A percentile compares a stretch with the other conserved stretches of the same genome.
These are phyloP conservation scores for Coecobrya sp. DNA, from an alignment of 2,888 invertebrate genomes.

Conservation along the genomic window DNA sequence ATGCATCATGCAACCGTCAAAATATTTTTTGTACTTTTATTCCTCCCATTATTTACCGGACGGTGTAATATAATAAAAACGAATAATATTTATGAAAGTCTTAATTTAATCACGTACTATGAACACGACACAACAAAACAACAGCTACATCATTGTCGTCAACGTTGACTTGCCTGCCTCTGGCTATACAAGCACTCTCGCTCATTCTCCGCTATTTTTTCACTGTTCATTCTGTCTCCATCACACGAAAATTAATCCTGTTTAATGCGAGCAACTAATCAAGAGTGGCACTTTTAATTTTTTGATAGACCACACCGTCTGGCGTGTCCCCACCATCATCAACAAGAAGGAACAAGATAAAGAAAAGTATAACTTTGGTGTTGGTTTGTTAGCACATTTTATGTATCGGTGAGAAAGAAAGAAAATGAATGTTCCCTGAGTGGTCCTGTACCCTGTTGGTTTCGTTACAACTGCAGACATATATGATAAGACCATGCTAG, in stretches of 20 bases:
- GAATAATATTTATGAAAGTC: slow-evolving; percentile 30
- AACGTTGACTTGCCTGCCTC: slow-evolving; percentile 36
- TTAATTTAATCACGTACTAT: slow-evolving; percentile 74
- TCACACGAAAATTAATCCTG: slow-evolving; percentile 69
- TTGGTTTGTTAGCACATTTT: slow-evolving; percentile 5
- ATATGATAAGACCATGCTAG: neutral
- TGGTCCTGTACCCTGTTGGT: neutral
- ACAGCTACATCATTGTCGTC: neutral
- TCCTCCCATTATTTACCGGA: neutral
- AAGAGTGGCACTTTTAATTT: slow-evolving; percentile 77
- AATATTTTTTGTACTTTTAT: slow-evolving; percentile 50
- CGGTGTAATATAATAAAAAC: slow-evolving; percentile 46
- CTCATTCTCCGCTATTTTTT: neutral
- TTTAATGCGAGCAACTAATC: slow-evolving; percentile 74
- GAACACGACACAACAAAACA: neutral
- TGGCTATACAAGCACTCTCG: slow-evolving; percentile 45
- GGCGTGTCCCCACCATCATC: neutral
- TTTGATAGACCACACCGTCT: slow-evolving; percentile 74
- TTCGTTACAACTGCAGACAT: neutral
- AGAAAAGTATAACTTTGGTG: slow-evolving; percentile 2
- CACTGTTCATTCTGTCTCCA: neutral
- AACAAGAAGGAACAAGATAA: neutral
- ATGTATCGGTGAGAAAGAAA: neutral
- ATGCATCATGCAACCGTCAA: slow-evolving; percentile 58
- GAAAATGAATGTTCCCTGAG: neutral